Base-by-base conservation (phyloP, 2,113 vertebrate genomes). In the Sarotherodon lohbergeri region DNA sequence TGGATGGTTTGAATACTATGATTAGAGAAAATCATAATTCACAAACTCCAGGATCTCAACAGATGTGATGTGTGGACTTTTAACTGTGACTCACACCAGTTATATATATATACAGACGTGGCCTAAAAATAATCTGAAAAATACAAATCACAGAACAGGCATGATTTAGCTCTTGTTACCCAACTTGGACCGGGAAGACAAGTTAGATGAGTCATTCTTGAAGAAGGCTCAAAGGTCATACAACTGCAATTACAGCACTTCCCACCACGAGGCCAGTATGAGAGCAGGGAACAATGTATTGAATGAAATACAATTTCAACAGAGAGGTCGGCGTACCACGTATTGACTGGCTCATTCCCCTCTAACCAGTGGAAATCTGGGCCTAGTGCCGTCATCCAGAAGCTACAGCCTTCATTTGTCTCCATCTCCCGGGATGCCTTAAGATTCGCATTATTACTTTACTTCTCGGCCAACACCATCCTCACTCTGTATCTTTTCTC, bases 181-280 rank as follows among this genome's bases (percentile, higher is more conserved):
- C 48, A 19, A 86, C 3, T 9, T 54, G n/a, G 19, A 19, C 19
- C 29, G 6, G n/a, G 24, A 84, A 56, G 81, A 73, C 12, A 46
- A 43, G 61, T 57, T n/a, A 32, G 19, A 80, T 82, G 81, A 91
- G 48, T 93, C 76, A 73, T 24, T 34, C 32, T 68, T 32, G 50
- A 71, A 57, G 39, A 17, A 7, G 5, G 59, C 83, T 83, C 88
- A 93, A 92, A 93, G 91, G 88, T 88, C 83, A 81, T 5, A 39
- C 1, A 41, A 87, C 57, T 80, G 56, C 66, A 84, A 84, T 56
- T 16, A 11, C 24, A 46, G n/a, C 55, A 80, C 14, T 54, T 80
- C 22, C 17, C 19, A 4, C 61, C 10, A 48, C 7, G 22, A 80
- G 36, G 46, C 9, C 56, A 56, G 71, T 27, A 52, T 2, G 41